Evolutionary conservation across 2,797 vertebrate species (phyloP), one percentile per base, ranked within the genome.

Genomic region (Carapus acus): DNA sequence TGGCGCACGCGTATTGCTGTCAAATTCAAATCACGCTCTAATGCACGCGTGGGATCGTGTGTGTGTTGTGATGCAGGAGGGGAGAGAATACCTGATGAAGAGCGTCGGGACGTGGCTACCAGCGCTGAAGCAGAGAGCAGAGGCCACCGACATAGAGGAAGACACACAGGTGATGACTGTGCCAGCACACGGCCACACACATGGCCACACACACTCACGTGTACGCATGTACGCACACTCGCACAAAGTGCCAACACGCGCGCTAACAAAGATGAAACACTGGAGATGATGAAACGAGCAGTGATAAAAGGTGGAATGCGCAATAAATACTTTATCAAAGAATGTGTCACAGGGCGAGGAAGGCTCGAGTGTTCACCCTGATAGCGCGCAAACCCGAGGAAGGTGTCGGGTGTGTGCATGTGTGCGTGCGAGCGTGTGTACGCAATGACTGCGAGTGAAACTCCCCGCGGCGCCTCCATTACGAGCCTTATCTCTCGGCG

Each of bases 101-200:
- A 89, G 90, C 16, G 80, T 90, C 29, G 80, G 58, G 41, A 62
- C 59, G 57, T 92, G 89, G 90, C 66, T 91, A 13, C 89, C 88
- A n/a, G 73, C 70, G 29, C 71, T 83, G 21, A 86, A 88, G 54
- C 78, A 71, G 49, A 63, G 50, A 17, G 69, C 74, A 16, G 76
- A 71, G 9, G 68, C 61, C 6, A 43, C 45, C n/a, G 60, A 34
- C 45, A 48, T 76, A 21, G 80, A 77, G 1, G 69, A 84, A 49
- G 83, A 83, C 12, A 24, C 24, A 50, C 82, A 85, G 85, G 88
- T 90, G 62, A 79, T 82, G 49, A 12, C 34, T 40, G 47, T 50
- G 49, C 49, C 44, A 43, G 5, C 29, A 43, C 49, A 16, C 36
- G 43, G 52, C 73, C 71, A 29, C 63, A 42, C 62, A 77, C 76